A percentile compares a stretch with the other conserved stretches of the same genome.
phyloP scores from a whole-genome alignment of 2,888 invertebrate genomes.

The Notodonta ziczac region DNA sequence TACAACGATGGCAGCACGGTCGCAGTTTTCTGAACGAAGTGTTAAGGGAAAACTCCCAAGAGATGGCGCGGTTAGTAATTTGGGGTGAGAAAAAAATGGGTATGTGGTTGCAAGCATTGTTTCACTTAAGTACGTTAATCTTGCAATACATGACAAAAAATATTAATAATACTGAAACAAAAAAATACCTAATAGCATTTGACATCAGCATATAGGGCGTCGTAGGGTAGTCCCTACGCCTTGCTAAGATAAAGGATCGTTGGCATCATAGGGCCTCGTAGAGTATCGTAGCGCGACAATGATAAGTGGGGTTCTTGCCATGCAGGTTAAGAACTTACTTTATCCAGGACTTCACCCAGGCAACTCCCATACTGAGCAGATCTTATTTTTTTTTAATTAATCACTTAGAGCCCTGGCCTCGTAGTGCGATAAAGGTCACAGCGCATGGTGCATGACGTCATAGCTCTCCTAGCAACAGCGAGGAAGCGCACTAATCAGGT shows the following conservation, averaged over 20 bases:
- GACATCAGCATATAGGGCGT: too few species aligned
- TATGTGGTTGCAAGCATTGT: neutral
- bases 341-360: too few species aligned
- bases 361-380: too few species aligned
- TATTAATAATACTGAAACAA: neutral
- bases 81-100: neutral
- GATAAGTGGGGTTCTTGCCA: too few species aligned
- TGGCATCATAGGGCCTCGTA: too few species aligned
- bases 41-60: slow-evolving; percentile 15
- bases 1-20: neutral
- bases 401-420: too few species aligned
- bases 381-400: too few species aligned
- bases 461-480: slow-evolving; percentile 48
- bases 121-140: neutral
- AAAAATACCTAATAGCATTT: neutral
- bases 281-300: too few species aligned
- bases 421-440: neutral
- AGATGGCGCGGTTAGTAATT: slow-evolving; percentile 21
- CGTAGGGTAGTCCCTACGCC: too few species aligned
- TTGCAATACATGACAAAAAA: neutral
- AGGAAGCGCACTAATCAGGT: slow-evolving; percentile 54
- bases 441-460: slow-evolving; percentile 61
- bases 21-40: slow-evolving; percentile 1
- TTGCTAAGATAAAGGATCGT: too few species aligned
- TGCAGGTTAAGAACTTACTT: too few species aligned